Evolutionary conservation across 2,888 invertebrate genomes (phyloP).

Genomic region (Drosophila macrospina): DNA sequence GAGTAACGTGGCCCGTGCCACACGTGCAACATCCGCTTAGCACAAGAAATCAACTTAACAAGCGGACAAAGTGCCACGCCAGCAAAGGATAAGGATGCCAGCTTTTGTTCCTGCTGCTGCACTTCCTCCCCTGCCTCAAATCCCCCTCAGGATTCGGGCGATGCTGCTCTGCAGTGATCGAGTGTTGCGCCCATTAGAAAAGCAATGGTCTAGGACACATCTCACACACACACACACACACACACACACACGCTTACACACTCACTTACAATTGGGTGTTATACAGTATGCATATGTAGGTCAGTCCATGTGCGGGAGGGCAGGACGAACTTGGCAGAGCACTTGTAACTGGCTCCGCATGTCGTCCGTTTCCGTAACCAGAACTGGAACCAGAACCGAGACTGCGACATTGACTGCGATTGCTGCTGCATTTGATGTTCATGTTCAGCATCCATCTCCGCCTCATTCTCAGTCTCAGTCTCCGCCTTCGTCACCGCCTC

Average conservation of each 20-base stretch:
- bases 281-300: slow-evolving; percentile 53
- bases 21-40: slow-evolving; percentile 72
- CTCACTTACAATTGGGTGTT: slow-evolving; percentile 18
- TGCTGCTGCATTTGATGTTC: slow-evolving; percentile 46
- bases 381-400: slow-evolving; percentile 10
- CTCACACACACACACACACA: not conserved
- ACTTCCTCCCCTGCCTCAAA: not conserved
- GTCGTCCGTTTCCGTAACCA: slow-evolving; percentile 66
- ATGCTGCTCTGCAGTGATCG: slow-evolving; percentile 28
- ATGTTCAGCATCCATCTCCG: slow-evolving; percentile 35
- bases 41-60: slow-evolving; percentile 73
- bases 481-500: not conserved
- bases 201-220: slow-evolving; percentile 19
- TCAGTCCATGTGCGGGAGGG: slow-evolving; percentile 26
- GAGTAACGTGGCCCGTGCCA: slow-evolving; percentile 36
- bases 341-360: slow-evolving; percentile 67
- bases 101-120: slow-evolving; percentile 41
- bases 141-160: not conserved
- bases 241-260: not conserved
- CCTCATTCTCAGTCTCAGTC: not conserved
- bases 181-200: slow-evolving; percentile 32
- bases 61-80: slow-evolving; percentile 63
- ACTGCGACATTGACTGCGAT: not conserved
- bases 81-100: slow-evolving; percentile 29
- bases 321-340: slow-evolving; percentile 16